Percentiles rank a stretch among this genome's conserved stretches.
Evolutionary conservation across 2,113 vertebrate species (phyloP).

Genomic region (Hemicordylus capensis): DNA sequence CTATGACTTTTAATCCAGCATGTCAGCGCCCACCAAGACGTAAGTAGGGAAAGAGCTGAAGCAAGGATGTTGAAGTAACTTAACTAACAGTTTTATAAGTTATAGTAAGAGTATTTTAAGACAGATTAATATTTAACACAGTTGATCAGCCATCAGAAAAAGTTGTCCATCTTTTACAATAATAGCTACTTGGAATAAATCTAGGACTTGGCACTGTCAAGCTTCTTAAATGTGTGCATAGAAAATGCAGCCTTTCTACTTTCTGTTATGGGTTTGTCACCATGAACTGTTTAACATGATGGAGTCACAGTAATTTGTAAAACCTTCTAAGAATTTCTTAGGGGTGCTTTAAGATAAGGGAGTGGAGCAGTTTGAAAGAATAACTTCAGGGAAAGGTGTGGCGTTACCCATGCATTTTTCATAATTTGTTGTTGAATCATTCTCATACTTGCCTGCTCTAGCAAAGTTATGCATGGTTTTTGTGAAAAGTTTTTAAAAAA

Average conservation of each 20-base stretch:
- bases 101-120: not conserved
- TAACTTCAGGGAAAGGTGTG: not conserved
- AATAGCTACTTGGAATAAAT: not conserved
- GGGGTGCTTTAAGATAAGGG: constrained; percentile 2
- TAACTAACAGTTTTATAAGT: not conserved
- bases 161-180: no score
- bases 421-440: not conserved
- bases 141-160: not conserved
- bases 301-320: not conserved
- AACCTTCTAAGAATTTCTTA: not conserved
- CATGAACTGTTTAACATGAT: not conserved
- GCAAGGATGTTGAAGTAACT: not conserved
- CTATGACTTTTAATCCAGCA: not conserved
- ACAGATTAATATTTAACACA: not conserved
- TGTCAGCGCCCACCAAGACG: not conserved
- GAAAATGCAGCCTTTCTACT: not conserved
- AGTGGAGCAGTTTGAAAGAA: not conserved
- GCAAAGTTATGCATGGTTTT: not conserved
- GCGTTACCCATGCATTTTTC: not conserved
- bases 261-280: not conserved
- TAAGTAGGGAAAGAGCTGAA: constrained; percentile 13
- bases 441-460: not conserved
- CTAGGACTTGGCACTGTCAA: no score
- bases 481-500: not conserved
- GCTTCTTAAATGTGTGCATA: not conserved